A percentile compares a stretch with the other conserved stretches of the same genome.
phyloP scores from a whole-genome alignment of 64 coral and sea anemone genomes.

The Hydrozoanthus tunicans region DNA sequence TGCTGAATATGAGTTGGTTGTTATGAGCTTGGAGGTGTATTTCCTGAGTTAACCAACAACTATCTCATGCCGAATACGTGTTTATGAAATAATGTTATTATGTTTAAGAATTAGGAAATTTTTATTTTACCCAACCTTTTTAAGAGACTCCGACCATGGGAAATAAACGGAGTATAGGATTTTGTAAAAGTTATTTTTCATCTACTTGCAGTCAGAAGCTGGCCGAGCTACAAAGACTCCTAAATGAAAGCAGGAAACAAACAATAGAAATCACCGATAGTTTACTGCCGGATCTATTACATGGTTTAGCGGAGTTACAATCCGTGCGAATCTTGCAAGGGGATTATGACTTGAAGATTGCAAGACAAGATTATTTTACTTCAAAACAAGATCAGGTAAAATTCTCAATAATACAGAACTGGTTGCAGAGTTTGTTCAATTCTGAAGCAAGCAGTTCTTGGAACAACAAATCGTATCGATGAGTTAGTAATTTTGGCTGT shows the following conservation, averaged over 20 bases:
- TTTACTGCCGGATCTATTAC: conserved; percentile 64
- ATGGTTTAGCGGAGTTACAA: conserved; percentile 87
- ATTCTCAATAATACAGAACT: neutral
- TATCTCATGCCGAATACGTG: too few species aligned
- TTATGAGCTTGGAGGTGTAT: too few species aligned
- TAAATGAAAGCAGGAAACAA: conserved; percentile 70
- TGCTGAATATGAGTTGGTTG: too few species aligned
- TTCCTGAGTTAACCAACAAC: too few species aligned
- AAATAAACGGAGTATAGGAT: neutral
- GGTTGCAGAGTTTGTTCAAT: neutral
- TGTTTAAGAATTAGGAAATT: too few species aligned
- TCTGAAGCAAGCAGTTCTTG: neutral
- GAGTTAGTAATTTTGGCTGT: too few species aligned
- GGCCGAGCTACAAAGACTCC: conserved; percentile 64
- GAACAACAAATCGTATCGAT: too few species aligned
- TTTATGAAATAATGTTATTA: too few species aligned
- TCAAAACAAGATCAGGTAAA: conserved; percentile 96
- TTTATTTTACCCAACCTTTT: too few species aligned
- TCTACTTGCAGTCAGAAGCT: conserved; percentile 60
- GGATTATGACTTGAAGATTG: conserved; percentile 94
- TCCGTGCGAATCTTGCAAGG: conserved; percentile 82
- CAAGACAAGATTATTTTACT: conserved; percentile 93
- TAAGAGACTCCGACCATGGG: too few species aligned
- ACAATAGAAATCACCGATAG: conserved; percentile 71
- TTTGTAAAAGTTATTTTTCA: neutral